Evolutionary conservation across 1,140 invertebrate species (phyloP).

Genomic region (Hesperophylax magnus): DNA sequence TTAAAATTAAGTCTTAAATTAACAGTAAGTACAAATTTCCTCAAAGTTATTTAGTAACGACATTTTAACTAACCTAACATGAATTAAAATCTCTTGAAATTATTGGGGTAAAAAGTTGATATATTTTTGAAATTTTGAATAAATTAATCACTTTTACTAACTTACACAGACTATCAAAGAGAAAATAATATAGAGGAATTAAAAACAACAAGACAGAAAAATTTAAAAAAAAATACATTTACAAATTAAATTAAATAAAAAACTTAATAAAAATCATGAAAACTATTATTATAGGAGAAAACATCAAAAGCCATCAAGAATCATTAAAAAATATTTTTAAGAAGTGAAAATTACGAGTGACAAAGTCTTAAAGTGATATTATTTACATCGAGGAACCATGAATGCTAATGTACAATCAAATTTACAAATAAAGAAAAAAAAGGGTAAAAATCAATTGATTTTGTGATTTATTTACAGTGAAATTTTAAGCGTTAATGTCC

Average conservation of each 20-base stretch:
- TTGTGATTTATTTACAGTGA: constrained; percentile 12
- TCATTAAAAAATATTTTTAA: not conserved
- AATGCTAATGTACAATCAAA: not conserved
- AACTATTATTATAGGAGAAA: not conserved
- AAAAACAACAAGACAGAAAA: not conserved
- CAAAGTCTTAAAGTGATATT: not conserved
- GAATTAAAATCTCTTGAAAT: no score
- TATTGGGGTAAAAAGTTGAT: no score
- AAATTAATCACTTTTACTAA: not conserved
- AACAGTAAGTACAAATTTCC: no score
- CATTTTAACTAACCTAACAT: no score
- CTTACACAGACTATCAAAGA: not conserved
- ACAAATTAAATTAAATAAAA: not conserved
- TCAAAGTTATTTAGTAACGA: no score
- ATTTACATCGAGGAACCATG: not conserved
- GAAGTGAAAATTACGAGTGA: not conserved
- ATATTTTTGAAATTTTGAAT: not conserved
- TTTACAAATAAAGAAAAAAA: constrained; percentile 1
- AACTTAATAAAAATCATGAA: constrained; percentile 45
- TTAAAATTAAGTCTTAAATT: no score
- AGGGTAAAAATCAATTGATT: constrained; percentile 19
- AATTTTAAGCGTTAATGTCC: constrained; percentile 63
- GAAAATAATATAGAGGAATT: not conserved
- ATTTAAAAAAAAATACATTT: not conserved
- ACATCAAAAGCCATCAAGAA: no score